Base-by-base conservation (phyloP, 2,888 invertebrate species). In the Pseudococcus viburni region DNA sequence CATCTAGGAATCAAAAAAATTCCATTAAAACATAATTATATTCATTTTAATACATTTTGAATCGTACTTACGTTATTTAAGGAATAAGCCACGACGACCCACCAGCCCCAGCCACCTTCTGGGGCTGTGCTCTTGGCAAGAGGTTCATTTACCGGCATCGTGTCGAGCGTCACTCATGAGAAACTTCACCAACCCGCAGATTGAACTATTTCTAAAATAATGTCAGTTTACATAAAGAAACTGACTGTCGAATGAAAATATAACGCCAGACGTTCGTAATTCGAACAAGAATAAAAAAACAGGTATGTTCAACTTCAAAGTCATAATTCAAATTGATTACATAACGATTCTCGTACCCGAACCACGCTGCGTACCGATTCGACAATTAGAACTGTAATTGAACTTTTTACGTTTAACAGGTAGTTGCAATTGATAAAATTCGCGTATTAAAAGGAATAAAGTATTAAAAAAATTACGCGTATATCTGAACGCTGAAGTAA, bases 21-120 rank as follows among this genome's bases (percentile, higher is more conserved):
- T 39, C 17, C 46, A 15, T 84, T 48, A 46, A 22, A 26, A 84
- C 22, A 19, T 33, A 59, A 55, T 55, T n/a, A 12, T 39, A 68
- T n/a, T 22, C 17, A 11, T 64, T 11, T 2, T 26, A 12, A 68
- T 68, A 2, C 39, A 42, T 68, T 9, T 64, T 12, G 1, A 46
- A 86, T 42, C 0, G 19, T 86, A 94, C 94, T 94, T 92, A 95
- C 95, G 91, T 95, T 95, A 87, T 95, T 94, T 90, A 94, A 92
- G 90, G 95, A 95, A 85, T 94, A 94, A 6, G 95, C 95, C 8
- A 95, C 90, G 48, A 95, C 94, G 26, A 96, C 93, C 91, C 95
- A 92, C 95, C 95, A 96, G 0, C 94, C 94, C 95, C 95, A 96
- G 0, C 95, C 95, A 6, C 95, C 95, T 91, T 96, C 96, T 0